A percentile compares a stretch with the other conserved stretches of the same genome.
phyloP scores from a whole-genome alignment of 2,888 invertebrate species.

The Taenaris catops region DNA sequence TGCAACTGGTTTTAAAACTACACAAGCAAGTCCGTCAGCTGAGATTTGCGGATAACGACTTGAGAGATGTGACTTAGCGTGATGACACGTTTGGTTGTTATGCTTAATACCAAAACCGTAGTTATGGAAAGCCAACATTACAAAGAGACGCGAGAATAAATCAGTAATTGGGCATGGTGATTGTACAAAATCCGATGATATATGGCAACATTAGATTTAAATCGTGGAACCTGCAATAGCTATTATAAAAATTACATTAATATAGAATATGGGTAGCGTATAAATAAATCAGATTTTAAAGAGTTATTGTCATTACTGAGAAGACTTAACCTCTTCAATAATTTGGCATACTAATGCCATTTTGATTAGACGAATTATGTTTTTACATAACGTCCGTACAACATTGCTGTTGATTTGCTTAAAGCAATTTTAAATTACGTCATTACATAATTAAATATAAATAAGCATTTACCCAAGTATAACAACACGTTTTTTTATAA shows the following conservation, averaged over 20 bases:
- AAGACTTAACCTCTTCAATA: conserved; percentile 37
- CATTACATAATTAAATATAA: conserved; percentile 41
- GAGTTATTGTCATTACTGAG: conserved; percentile 32
- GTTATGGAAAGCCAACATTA: too few relatives aligned
- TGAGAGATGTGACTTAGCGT: conserved; percentile 11
- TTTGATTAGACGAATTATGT: conserved; percentile 67
- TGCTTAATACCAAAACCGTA: too few relatives aligned
- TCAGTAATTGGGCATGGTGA: conserved; percentile 24
- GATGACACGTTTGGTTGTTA: too few relatives aligned
- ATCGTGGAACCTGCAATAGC: conserved; percentile 6
- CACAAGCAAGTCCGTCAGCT: conserved; percentile 43
- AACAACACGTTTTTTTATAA: conserved; percentile 31
- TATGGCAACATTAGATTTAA: conserved; percentile 18
- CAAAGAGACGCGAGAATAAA: too few relatives aligned
- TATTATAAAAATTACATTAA: conserved; percentile 25
- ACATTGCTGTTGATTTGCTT: conserved; percentile 26
- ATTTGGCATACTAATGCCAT: conserved; percentile 56
- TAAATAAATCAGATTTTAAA: conserved; percentile 45
- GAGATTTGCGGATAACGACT: conserved; percentile 39
- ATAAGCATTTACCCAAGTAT: conserved; percentile 42
- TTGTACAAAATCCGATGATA: conserved; percentile 22
- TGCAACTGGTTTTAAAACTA: conserved; percentile 58
- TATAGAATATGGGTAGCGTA: conserved; percentile 35
- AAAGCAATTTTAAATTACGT: conserved; percentile 39
- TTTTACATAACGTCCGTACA: conserved; percentile 43